phyloP scores from a whole-genome alignment of 1,140 invertebrate species.

The Nasonia giraulti region DNA sequence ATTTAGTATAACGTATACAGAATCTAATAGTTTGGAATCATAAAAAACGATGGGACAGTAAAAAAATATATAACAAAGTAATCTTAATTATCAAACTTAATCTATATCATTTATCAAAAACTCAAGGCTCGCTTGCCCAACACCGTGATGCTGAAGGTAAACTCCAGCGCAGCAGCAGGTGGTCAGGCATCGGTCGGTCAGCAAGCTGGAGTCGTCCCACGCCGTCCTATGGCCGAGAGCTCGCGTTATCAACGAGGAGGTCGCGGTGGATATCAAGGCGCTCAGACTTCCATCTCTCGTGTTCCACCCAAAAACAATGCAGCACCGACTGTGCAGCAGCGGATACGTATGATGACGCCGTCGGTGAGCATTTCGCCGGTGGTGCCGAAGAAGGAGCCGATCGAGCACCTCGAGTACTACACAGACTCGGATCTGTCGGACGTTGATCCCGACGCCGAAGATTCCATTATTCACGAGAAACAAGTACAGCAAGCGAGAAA shows the following conservation, averaged over 20 bases:
- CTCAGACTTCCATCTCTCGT: conserved; percentile 70
- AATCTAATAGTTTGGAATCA: neutral
- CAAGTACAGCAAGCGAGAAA: conserved; percentile 66
- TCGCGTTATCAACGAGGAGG: conserved; percentile 60
- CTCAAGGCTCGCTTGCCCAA: conserved; percentile 62
- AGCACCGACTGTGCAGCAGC: conserved; percentile 67
- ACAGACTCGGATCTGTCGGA: conserved; percentile 71
- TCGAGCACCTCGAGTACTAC: conserved; percentile 67
- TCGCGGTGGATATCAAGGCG: conserved; percentile 60
- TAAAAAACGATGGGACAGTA: neutral
- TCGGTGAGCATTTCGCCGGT: conserved; percentile 74
- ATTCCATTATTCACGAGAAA: conserved; percentile 57
- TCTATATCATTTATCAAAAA: neutral
- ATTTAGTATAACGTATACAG: neutral
- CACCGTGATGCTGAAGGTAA: conserved; percentile 67
- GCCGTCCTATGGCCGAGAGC: conserved; percentile 62
- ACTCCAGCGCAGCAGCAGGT: conserved; percentile 58
- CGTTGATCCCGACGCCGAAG: conserved; percentile 63
- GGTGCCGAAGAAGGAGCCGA: conserved; percentile 70
- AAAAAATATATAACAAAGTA: neutral
- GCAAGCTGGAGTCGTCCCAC: conserved; percentile 65
- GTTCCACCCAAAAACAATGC: conserved; percentile 56
- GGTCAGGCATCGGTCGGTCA: conserved; percentile 53
- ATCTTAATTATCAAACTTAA: neutral
- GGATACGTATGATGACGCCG: conserved; percentile 74